Percentiles rank a stretch among this genome's conserved stretches.
These are phyloP conservation scores for Amphiduros pacificus DNA, from an alignment of 2,888 invertebrate genomes.

Conservation along the genomic window DNA sequence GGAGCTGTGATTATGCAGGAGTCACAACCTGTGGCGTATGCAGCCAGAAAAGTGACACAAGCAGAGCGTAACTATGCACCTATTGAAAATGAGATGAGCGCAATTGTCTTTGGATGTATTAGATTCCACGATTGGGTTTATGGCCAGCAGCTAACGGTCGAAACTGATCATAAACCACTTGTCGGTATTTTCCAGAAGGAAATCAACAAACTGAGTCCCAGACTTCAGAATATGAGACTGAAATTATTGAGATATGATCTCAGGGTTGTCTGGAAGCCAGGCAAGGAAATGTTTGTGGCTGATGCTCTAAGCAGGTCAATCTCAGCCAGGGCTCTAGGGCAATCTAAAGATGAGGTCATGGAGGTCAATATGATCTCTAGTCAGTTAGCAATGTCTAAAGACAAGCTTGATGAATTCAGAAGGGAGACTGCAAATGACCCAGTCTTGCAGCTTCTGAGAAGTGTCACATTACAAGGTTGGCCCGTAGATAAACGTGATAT, in stretches of 20 bases:
- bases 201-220: conserved; percentile 20
- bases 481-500: neutral
- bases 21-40: conserved; percentile 28
- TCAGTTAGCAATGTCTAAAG: too few species aligned
- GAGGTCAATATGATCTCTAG: too few species aligned
- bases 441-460: neutral
- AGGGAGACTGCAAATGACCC: neutral
- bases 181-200: conserved; percentile 28
- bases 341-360: too few species aligned
- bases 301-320: conserved; percentile 6
- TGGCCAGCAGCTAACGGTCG: conserved; percentile 4
- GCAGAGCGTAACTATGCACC: conserved; percentile 11
- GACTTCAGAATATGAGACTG: conserved; percentile 34
- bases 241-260: conserved; percentile 22
- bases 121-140: conserved; percentile 12
- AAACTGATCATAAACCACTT: conserved; percentile 33
- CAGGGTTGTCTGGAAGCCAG: neutral
- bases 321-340: too few species aligned
- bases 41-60: conserved; percentile 15
- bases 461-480: neutral
- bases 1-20: conserved; percentile 20
- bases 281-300: conserved; percentile 8
- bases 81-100: conserved; percentile 9
- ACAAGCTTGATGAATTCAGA: conserved; percentile 8
- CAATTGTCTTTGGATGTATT: neutral